Evolutionary conservation across 2,888 invertebrate genomes (phyloP), one percentile per base, ranked within the genome.

Genomic region (Clistopyga incitator): DNA sequence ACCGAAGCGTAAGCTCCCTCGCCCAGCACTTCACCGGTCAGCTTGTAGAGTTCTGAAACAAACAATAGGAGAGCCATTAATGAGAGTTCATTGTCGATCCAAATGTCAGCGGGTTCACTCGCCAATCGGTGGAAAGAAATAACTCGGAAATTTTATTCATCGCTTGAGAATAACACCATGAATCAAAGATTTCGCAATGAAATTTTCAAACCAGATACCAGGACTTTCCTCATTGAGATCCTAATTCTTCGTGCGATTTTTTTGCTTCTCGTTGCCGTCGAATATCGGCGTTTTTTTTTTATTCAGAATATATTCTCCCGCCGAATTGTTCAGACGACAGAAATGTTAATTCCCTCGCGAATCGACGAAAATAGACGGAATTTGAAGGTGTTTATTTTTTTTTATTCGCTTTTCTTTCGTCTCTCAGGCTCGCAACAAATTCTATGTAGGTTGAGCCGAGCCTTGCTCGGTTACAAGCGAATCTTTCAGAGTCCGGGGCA

Each of bases 1-100:
- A 99, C 99, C 88, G 98, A 97, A 84, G 98, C 99, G 94, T 98
- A 99, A 81, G 99, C 98, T 88, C 99, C 99, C 94, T 98, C 97
- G 89, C 99, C 99, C 91, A 99, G 95, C 90, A 98, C 96, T 94
- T 99, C 99, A 85, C 98, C 98, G 82, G 98, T 98, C 91, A 99
- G 94, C 94, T 97, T 97, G 95, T 99, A 99, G 91, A 98, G 95
- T 94, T 99, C 99, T 98, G 94, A 18, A 93, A 94, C 87, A 92
- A 18, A 4, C 50, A n/a, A 50, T 50, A 50, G 6, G 0, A 50
- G 50, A 18, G n/a, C n/a, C n/a, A 47, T 47, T 47, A n/a, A 38
- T 8, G 8, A 10, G 10, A 10, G 38, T 38, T 6, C 2, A 38
- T 38, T 38, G 38, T 10, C 10, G 10, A 2, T 38, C 38, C 0